Base-by-base conservation (phyloP, 2,797 vertebrate species). In the Poecilia picta region DNA sequence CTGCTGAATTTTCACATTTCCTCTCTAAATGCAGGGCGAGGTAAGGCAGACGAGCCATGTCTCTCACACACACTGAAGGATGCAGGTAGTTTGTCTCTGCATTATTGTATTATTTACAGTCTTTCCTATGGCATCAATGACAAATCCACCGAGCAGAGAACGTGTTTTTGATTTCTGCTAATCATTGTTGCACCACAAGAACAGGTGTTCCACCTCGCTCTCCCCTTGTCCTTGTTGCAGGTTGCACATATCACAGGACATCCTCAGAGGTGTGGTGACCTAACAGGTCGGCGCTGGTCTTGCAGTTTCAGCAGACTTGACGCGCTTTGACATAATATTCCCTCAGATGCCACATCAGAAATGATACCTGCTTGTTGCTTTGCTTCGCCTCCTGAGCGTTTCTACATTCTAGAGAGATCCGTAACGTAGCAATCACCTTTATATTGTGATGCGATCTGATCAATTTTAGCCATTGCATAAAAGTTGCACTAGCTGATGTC, bases 241-340 rank as follows among this genome's bases (percentile, higher is more conserved):
- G 78, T 51, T 53, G 47, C 25, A 57, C 51, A 47, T 25, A 57
- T 74, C 49, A 57, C 78, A 80, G 49, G 49, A 41, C 43, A 78
- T 46, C 71, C 71, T 68, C 73, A 57, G 73, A 41, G 73, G 51
- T n/a, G 36, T 43, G 57, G 73, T 74, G 51, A 57, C 53, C 73
- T 13, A 31, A 75, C 55, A 23, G 55, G 39, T 62, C 41, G 74
- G 64, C 39, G 41, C 73, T 71, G 73, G 8, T 59, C 33, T 23
- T 23, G 64, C 64, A 47, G 51, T 41, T 23, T 75, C 64, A 41
- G 45, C 46, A n/a, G 64, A 46, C 31, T 18, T 75, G 73, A 80
- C 31, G 11, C 45, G 23, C 11, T 76, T 28, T 41, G 66, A 62
- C 64, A 55, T n/a, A 36, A 49, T 49, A 49, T 20, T 55, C 28